phyloP scores from a whole-genome alignment of 2,797 vertebrate genomes.

The Coluber constrictor region DNA sequence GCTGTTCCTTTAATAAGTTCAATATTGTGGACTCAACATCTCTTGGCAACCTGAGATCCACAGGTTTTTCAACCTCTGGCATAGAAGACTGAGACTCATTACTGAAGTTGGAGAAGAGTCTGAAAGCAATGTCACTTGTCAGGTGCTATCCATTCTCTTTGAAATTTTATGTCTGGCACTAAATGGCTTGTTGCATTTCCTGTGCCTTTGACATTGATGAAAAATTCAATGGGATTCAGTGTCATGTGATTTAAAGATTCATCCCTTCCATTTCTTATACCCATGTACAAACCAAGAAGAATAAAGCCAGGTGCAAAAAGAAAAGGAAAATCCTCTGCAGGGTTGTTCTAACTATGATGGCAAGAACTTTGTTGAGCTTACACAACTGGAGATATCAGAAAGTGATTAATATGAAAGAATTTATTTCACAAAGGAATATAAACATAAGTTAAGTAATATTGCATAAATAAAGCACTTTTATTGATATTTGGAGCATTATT shows the following conservation, averaged over 20 bases:
- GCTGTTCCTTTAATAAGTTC: conserved; percentile 67
- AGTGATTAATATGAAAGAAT: background rate
- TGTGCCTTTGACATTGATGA: background rate
- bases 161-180: conserved; percentile 31
- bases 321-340: background rate
- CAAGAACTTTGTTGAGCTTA: background rate
- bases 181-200: background rate
- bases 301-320: background rate
- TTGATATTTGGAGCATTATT: background rate
- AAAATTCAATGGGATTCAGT: background rate
- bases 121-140: conserved; percentile 43
- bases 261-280: background rate
- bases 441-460: background rate
- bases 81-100: conserved; percentile 25
- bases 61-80: conserved; percentile 42
- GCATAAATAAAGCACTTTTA: background rate
- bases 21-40: conserved; percentile 33
- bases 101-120: conserved; percentile 46
- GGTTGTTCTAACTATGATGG: background rate
- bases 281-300: background rate
- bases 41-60: conserved; percentile 21
- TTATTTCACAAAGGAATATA: background rate
- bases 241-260: background rate
- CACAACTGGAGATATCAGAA: background rate
- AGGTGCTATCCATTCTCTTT: conserved; percentile 28